Base-by-base conservation (phyloP, 2,113 vertebrate species). In the Poecilia latipinna region DNA sequence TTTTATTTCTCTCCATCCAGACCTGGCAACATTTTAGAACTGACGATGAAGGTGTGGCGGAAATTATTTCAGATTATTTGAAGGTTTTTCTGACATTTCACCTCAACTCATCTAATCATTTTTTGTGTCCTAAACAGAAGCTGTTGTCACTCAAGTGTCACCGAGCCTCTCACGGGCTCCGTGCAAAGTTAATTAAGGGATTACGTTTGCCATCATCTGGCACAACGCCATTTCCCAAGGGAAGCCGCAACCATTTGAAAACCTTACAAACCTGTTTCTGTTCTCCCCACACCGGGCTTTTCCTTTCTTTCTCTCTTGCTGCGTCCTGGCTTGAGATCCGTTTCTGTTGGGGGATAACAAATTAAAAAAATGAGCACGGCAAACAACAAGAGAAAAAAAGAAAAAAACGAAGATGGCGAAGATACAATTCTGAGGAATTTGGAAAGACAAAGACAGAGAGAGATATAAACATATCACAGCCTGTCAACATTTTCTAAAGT, bases 281-380 rank as follows among this genome's bases (percentile, higher is more conserved):
- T 84, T 92, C 65, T 93, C 92, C 54, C 85, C 90, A 62, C 91
- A 90, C 51, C 91, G 82, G 66, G 86, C 84, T 66, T 93, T 93
- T 79, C 86, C 86, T 74, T 93, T 94, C 84, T 94, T 95, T 94
- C 97, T 96, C 81, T 96, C 92, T 61, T 95, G 97, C 39, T 92
- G 93, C 1, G 94, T 95, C 0, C 90, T 89, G 35, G 94, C 91
- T 72, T 95, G 83, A 0, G 95, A 89, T 28, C 92, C 90, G 86
- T 91, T 94, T 86, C 96, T 96, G 48, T 54, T n/a, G 1, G 91
- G 75, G 4, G 22, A 8, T 6, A n/a, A 93, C 94, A 65, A 96
- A 67, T 32, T 1, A 63, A 11, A 61, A 61, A 62, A 94, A 68
- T 96, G 92, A 90, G 62, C 66, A 60, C 75, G 61, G 12, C 76